phyloP scores from a whole-genome alignment of 2,797 vertebrate genomes.

The Arnoldichthys spilopterus region DNA sequence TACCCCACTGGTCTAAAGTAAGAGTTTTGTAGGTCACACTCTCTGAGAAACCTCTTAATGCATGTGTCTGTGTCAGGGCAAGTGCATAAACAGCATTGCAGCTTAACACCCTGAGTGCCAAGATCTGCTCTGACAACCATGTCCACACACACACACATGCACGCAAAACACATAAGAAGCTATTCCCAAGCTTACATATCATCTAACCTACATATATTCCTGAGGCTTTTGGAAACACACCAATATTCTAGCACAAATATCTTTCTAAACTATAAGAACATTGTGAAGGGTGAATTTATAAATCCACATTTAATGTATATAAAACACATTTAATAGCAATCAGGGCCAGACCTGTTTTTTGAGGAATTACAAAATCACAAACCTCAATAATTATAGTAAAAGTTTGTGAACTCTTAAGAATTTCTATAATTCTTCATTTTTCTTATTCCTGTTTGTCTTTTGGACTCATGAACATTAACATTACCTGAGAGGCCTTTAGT shows the following conservation, averaged over 20 bases:
- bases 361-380: too few species aligned
- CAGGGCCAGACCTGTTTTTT: too few species aligned
- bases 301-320: background rate
- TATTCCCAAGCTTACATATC: conserved; percentile 4
- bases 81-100: conserved; percentile 47
- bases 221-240: background rate
- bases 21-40: conserved; percentile 51
- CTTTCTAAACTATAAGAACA: background rate
- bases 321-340: conserved; percentile 5
- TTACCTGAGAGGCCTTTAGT: too few species aligned
- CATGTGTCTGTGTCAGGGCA: conserved; percentile 41
- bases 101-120: conserved; percentile 44
- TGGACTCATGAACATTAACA: too few species aligned
- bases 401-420: too few species aligned
- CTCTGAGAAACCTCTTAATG: conserved; percentile 44
- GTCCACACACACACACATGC: conserved; percentile 26
- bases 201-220: conserved; percentile 19
- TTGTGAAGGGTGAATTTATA: background rate
- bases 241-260: background rate
- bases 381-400: too few species aligned
- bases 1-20: conserved; percentile 38
- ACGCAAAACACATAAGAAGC: background rate
- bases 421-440: too few species aligned
- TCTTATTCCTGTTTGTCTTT: too few species aligned
- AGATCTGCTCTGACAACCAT: conserved; percentile 30